Evolutionary conservation across 2,113 vertebrate species (phyloP), one percentile per base, ranked within the genome.

Genomic region (Arothron firmamentum): DNA sequence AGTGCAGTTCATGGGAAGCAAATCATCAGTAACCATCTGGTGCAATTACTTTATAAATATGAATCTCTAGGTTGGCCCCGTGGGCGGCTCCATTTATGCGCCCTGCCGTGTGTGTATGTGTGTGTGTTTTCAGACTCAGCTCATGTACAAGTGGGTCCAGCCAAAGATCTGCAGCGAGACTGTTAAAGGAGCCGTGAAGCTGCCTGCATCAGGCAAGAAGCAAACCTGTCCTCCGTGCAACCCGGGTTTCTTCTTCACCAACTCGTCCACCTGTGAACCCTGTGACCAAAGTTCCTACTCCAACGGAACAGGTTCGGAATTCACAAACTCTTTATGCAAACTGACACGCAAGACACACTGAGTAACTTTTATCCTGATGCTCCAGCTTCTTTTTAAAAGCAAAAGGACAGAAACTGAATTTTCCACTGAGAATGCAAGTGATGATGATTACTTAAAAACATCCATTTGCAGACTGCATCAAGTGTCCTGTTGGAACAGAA

Each of bases 111-210:
- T 25, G 25, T 21, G 19, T 51, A 19, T 52, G 9, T 21, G 49
- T 50, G 49, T 20, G 21, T 77, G 46, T 66, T 63, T 51, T 46
- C 80, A 99, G 97, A 99, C 96, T 0, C 94, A 94, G 83, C 87
- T 97, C 61, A 95, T 94, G 94, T 98, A 94, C 84, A 96, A 97
- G 68, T 99, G 97, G 97, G 94, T 93, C 6, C 90, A 95, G 59
- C 96, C 97, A 0, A 99, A 98, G 72, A 93, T 93, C 85, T 99
- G 97, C 77, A 85, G 82, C 0, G 95, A 97, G 69, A 90, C 81
- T 5, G 72, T 85, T 0, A 62, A 90, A 0, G 88, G 81, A 6
- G 92, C 95, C 0, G 88, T 88, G 47, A 72, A 50, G 23, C 89
- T 99, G 72, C 96, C 95, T 0, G 83, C 87, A 0, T 96, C 97